These are phyloP conservation scores for Adelphocoris suturalis DNA, from an alignment of 2,888 invertebrate genomes.

Conservation along the genomic window DNA sequence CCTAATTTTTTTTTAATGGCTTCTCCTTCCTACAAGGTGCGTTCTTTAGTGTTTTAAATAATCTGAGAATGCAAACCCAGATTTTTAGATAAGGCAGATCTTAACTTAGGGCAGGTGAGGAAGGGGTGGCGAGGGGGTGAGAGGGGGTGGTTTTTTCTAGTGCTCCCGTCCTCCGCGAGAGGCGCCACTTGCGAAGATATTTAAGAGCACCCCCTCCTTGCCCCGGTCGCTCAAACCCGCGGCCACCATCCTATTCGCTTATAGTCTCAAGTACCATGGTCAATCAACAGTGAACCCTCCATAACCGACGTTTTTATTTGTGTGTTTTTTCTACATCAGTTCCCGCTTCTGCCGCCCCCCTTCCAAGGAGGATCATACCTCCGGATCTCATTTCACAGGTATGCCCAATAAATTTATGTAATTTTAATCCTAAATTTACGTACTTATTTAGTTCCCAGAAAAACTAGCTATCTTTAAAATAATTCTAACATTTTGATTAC, in stretches of 20 bases:
- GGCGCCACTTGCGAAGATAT: slow-evolving; percentile 69
- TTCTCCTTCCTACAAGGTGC: slow-evolving; percentile 49
- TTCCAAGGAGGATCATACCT: slow-evolving; percentile 65
- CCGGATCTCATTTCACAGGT: slow-evolving; percentile 66
- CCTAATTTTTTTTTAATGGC: background rate
- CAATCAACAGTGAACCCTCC: slow-evolving; percentile 65
- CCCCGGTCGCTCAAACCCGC: slow-evolving; percentile 72
- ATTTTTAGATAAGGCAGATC: slow-evolving; percentile 58
- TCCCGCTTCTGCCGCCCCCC: slow-evolving; percentile 56
- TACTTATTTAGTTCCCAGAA: background rate
- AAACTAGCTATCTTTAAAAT: background rate
- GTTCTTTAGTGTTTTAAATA: slow-evolving; percentile 60
- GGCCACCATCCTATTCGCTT: slow-evolving; percentile 72
- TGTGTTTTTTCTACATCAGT: slow-evolving; percentile 60
- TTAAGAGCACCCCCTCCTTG: slow-evolving; percentile 71
- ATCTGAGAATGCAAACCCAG: slow-evolving; percentile 60
- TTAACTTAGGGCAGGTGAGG: slow-evolving; percentile 46
- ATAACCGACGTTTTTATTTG: slow-evolving; percentile 70
- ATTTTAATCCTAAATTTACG: background rate
- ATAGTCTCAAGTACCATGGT: slow-evolving; percentile 69
- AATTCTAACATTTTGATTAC: background rate
- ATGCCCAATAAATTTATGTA: background rate
- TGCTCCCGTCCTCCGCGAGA: slow-evolving; percentile 56
- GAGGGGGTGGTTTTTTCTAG: slow-evolving; percentile 50
- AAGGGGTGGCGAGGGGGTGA: slow-evolving; percentile 21